These are phyloP conservation scores for Parnassius glacialis DNA, from an alignment of 2,888 invertebrate species.

Conservation along the genomic window DNA sequence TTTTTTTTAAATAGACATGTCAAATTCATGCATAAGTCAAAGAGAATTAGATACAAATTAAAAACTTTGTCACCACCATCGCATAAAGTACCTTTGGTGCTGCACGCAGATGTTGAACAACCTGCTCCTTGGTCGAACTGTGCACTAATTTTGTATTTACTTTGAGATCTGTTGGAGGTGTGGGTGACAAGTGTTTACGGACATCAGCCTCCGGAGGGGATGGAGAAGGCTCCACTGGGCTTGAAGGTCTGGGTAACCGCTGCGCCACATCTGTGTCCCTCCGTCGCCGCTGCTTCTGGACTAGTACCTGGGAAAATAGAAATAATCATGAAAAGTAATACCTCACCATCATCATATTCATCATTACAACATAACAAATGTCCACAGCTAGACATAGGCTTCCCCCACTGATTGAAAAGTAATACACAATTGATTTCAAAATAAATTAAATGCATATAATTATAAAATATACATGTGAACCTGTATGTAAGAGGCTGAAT, in stretches of 20 bases:
- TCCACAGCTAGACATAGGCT: no score
- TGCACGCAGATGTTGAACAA: background rate
- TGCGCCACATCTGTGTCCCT: slow-evolving; percentile 8
- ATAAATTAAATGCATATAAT: no score
- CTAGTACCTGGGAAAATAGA: slow-evolving; percentile 35
- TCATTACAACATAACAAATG: no score
- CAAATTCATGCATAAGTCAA: background rate
- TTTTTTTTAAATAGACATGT: background rate
- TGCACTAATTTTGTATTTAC: background rate
- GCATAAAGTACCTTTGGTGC: background rate
- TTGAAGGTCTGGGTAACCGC: slow-evolving; percentile 31
- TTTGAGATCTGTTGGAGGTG: background rate
- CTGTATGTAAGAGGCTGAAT: slow-evolving; percentile 47
- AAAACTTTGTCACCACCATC: background rate
- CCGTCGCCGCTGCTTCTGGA: slow-evolving; percentile 37
- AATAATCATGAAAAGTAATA: no score
- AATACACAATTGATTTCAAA: no score
- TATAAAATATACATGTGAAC: slow-evolving; percentile 25
- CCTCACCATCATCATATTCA: no score
- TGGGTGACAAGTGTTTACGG: background rate
- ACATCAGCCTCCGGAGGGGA: slow-evolving; percentile 15
- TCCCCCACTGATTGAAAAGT: no score
- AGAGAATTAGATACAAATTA: background rate
- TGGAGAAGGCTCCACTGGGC: slow-evolving; percentile 27
- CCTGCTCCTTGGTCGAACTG: background rate